Conservation (phyloP, 2,888 invertebrate genomes). For the Torymus auratus region DNA sequence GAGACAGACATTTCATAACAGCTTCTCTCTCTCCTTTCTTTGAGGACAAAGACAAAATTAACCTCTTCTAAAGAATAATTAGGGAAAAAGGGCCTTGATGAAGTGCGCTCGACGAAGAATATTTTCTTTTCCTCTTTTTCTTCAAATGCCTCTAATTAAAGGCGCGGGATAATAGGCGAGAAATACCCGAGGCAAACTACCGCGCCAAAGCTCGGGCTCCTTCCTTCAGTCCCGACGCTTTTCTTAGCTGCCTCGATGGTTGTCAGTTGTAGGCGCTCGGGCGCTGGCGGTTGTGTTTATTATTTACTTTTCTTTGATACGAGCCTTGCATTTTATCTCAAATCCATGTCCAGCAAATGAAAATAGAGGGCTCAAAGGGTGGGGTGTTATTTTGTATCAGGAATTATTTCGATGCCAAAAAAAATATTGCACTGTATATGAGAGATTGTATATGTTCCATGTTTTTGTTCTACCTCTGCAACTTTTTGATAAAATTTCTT, state of each 20-base stretch:
- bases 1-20: not conserved
- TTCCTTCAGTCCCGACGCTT: not conserved
- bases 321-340: no score
- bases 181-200: not conserved
- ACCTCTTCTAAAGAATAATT: not conserved
- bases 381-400: no score
- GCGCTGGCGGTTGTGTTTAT: not conserved
- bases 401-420: no score
- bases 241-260: conserved; percentile 34
- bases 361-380: no score
- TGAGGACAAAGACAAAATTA: not conserved
- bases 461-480: no score
- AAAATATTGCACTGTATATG: no score
- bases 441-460: no score
- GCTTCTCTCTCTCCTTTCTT: no score
- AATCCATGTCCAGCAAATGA: no score
- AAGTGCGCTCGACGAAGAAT: no score
- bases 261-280: conserved; percentile 37
- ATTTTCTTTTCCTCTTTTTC: not conserved
- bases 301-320: not conserved
- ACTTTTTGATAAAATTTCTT: no score
- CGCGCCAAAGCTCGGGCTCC: not conserved
- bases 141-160: not conserved
- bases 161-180: not conserved
- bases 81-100: not conserved